Percentiles rank a stretch among this genome's conserved stretches.
These are phyloP conservation scores for Enoplosus armatus DNA, from an alignment of 2,797 vertebrate genomes.

Conservation along the genomic window DNA sequence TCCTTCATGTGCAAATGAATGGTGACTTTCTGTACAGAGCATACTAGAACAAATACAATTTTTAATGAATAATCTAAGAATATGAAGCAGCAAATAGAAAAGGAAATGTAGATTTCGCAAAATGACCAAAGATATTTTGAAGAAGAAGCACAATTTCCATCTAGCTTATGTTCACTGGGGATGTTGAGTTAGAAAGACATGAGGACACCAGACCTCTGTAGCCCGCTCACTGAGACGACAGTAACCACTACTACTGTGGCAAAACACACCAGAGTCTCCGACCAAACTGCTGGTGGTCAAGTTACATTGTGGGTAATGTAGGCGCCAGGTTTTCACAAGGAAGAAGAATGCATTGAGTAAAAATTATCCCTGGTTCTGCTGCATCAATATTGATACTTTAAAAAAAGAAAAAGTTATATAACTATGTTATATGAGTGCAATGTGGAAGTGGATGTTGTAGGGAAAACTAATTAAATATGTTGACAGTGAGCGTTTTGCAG, in stretches of 20 bases:
- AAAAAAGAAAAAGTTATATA: no score
- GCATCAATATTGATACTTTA: no score
- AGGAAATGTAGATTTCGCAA: background rate
- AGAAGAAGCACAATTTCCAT: background rate
- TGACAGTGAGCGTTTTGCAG: background rate
- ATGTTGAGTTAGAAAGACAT: background rate
- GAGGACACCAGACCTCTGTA: background rate
- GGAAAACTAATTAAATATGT: background rate
- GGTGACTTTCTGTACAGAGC: background rate
- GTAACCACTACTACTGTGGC: background rate
- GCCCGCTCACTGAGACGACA: background rate
- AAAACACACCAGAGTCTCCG: background rate
- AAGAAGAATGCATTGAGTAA: background rate
- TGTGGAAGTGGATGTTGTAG: background rate
- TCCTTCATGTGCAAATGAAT: slow-evolving; percentile 16
- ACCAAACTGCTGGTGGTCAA: background rate
- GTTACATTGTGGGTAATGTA: slow-evolving; percentile 5
- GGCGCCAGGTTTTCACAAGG: background rate
- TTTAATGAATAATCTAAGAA: background rate
- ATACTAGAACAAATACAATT: background rate
- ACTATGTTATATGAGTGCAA: background rate
- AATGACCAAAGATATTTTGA: background rate
- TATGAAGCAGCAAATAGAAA: slow-evolving; percentile 10
- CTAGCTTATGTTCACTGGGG: background rate
- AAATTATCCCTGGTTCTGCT: background rate